phyloP scores from a whole-genome alignment of 2,888 invertebrate genomes.

The Parnassius glacialis region DNA sequence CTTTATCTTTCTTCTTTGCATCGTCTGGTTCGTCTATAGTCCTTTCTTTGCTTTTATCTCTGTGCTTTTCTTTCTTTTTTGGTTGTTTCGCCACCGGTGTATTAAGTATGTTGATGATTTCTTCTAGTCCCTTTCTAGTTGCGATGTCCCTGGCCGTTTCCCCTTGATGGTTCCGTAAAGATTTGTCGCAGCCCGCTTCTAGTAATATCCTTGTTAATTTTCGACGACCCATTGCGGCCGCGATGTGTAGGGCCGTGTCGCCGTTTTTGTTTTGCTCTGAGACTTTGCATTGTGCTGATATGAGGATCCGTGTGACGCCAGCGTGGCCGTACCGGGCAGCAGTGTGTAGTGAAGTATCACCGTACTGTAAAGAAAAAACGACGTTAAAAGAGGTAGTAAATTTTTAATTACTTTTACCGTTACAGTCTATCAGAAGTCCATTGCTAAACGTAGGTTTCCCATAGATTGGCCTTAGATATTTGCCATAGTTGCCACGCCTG shows the following conservation, averaged over 20 bases:
- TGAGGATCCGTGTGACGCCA: constrained; percentile 95
- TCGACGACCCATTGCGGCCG: constrained; percentile 95
- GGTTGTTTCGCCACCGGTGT: constrained; percentile 71
- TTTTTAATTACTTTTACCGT: too few relatives aligned
- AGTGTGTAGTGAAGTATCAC: constrained; percentile 96
- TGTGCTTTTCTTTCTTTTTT: constrained; percentile 63
- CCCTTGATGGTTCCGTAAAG: constrained; percentile 88
- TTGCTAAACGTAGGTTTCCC: too few relatives aligned
- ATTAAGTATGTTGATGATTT: constrained; percentile 90
- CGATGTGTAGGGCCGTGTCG: constrained; percentile 96
- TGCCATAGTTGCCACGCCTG: too few relatives aligned
- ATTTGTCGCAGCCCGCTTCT: constrained; percentile 89
- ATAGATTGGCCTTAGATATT: too few relatives aligned
- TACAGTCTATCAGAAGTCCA: too few relatives aligned
- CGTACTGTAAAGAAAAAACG: constrained; percentile 85
- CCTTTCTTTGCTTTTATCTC: constrained; percentile 78
- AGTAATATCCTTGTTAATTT: constrained; percentile 94
- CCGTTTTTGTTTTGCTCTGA: constrained; percentile 97
- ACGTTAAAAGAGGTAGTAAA: too few relatives aligned
- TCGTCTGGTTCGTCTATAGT: constrained; percentile 77
- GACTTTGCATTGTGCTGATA: constrained; percentile 92
- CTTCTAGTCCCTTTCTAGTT: constrained; percentile 89
- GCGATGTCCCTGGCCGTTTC: constrained; percentile 96
- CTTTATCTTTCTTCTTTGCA: constrained; percentile 65
- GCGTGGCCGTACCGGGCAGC: constrained; percentile 98